These are phyloP conservation scores for Bos javanicus DNA, from an alignment of 2,113 vertebrate species.

Conservation along the genomic window DNA sequence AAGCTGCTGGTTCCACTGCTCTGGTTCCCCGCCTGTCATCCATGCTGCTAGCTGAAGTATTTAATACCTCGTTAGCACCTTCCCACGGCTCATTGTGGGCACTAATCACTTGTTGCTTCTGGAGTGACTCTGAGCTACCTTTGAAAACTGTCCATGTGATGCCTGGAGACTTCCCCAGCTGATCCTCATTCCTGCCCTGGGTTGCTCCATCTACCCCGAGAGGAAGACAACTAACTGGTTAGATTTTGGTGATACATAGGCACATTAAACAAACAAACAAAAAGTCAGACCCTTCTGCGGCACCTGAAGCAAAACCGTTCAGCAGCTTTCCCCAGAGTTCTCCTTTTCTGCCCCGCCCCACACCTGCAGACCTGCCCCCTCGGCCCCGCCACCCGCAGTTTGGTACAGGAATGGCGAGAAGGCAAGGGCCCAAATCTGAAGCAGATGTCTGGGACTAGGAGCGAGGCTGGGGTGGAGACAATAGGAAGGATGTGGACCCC, in stretches of 20 bases:
- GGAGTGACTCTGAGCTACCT: constrained; percentile 3
- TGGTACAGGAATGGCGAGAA: constrained; percentile 20
- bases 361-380: constrained; percentile 10
- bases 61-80: constrained; percentile 57
- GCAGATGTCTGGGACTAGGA: constrained; percentile 65
- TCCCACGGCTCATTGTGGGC: neutral
- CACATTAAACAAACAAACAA: neutral
- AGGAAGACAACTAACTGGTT: neutral
- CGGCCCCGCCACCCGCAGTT: neutral
- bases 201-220: neutral
- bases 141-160: neutral
- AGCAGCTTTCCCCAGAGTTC: neutral
- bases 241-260: neutral
- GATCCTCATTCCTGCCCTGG: neutral
- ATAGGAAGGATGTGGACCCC: constrained; percentile 66
- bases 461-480: constrained; percentile 55
- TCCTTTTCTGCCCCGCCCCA: neutral
- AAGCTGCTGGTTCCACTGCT: neutral
- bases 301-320: neutral
- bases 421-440: constrained; percentile 58
- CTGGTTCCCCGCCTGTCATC: neutral
- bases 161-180: neutral
- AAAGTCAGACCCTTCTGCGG: neutral
- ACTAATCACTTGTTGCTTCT: neutral
- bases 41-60: neutral